Percentiles rank a stretch among this genome's conserved stretches.
Conservation (phyloP, 2,113 vertebrate species). For the Cebidichthys violaceus region DNA sequence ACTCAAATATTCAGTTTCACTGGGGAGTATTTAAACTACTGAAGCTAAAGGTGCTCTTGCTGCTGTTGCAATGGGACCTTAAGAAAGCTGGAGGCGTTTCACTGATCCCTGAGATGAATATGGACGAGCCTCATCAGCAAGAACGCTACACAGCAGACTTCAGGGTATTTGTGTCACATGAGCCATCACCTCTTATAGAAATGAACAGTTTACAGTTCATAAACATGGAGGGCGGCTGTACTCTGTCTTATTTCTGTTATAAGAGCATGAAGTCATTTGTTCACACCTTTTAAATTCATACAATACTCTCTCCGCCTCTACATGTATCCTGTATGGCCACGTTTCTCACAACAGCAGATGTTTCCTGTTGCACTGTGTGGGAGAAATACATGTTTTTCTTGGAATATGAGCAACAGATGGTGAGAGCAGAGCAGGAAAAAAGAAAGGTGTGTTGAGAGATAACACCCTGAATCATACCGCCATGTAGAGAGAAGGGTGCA, state of each 20-base stretch:
- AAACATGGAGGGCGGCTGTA: not conserved
- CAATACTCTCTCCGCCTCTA: conserved; percentile 28
- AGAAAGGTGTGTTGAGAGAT: conserved; percentile 68
- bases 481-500: conserved; percentile 2
- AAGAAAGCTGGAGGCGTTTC: not conserved
- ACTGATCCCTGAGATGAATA: not conserved
- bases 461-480: conserved; percentile 42
- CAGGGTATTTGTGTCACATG: not conserved
- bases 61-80: not conserved
- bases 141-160: not conserved
- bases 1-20: not conserved
- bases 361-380: conserved; percentile 71
- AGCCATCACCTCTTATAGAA: not conserved
- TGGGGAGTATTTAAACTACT: not conserved
- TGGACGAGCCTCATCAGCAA: not conserved
- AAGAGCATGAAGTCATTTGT: conserved; percentile 29
- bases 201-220: not conserved
- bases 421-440: conserved; percentile 52
- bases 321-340: conserved; percentile 43
- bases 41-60: not conserved
- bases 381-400: conserved; percentile 64
- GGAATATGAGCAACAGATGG: conserved; percentile 68
- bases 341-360: conserved; percentile 69
- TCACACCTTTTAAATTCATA: conserved; percentile 53
- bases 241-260: not conserved